Evolutionary conservation across 2,888 invertebrate species (phyloP).

Genomic region (Caenorhabditis zanzibari): DNA sequence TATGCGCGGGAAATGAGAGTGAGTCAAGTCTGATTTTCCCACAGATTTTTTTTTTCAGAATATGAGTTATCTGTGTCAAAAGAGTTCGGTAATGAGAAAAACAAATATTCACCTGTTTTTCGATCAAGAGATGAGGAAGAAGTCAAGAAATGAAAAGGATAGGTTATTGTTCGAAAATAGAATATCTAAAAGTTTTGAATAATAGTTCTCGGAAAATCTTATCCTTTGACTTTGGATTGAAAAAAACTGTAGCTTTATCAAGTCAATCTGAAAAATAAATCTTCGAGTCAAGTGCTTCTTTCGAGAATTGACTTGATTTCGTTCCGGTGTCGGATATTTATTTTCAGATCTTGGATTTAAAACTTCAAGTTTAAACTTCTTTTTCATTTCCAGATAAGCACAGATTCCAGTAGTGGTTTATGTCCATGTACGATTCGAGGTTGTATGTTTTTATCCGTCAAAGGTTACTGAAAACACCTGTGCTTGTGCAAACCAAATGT

Average conservation of each 20-base stretch:
- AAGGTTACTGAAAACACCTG: slow-evolving; percentile 55
- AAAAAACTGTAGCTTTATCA: slow-evolving; percentile 9
- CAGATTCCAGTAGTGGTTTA: slow-evolving; percentile 12
- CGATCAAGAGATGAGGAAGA: background rate
- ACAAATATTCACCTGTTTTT: background rate
- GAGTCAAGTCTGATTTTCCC: slow-evolving; percentile 7
- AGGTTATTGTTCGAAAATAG: background rate
- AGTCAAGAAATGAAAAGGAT: background rate
- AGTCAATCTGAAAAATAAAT: background rate
- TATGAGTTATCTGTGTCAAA: background rate
- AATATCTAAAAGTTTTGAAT: background rate
- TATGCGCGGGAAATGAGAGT: slow-evolving; percentile 10
- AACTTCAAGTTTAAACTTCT: background rate
- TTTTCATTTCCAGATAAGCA: slow-evolving; percentile 12
- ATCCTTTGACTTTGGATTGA: slow-evolving; percentile 6
- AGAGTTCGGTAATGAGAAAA: background rate
- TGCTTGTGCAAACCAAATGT: slow-evolving; percentile 33
- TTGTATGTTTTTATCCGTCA: background rate
- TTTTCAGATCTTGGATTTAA: background rate
- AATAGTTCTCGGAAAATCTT: background rate
- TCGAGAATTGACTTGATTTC: background rate
- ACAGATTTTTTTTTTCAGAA: background rate
- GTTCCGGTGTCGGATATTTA: background rate
- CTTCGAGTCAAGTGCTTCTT: background rate
- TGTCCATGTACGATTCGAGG: slow-evolving; percentile 6